phyloP scores from a whole-genome alignment of 2,888 invertebrate genomes.

The Vandiemenella viatica region DNA sequence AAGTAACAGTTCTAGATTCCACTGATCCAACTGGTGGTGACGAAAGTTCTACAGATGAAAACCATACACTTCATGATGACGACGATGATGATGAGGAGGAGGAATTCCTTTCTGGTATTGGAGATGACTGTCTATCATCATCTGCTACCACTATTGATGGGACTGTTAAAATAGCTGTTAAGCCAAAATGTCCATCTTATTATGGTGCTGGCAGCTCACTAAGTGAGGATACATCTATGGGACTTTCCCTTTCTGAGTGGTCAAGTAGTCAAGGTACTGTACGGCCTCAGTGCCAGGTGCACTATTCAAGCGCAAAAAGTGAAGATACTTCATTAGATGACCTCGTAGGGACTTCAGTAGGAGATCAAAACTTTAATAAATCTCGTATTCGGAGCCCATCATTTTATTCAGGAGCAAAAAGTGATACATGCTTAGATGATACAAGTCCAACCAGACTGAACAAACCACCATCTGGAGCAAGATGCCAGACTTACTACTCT shows the following conservation, averaged over 20 bases:
- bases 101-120: conserved; percentile 27
- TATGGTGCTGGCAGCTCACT: conserved; percentile 45
- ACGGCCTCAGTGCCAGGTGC: conserved; percentile 42
- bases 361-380: conserved; percentile 64
- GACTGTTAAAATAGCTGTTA: conserved; percentile 62
- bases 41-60: conserved; percentile 47
- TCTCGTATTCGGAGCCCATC: conserved; percentile 10
- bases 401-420: conserved; percentile 13
- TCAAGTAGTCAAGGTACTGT: conserved; percentile 77
- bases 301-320: conserved; percentile 41
- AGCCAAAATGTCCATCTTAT: conserved; percentile 36
- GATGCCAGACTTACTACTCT: conserved; percentile 4
- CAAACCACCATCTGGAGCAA: conserved; percentile 4
- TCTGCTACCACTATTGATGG: conserved; percentile 63
- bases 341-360: conserved; percentile 55
- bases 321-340: conserved; percentile 62
- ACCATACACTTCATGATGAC: conserved; percentile 51
- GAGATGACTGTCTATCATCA: conserved; percentile 29
- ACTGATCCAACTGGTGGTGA: conserved; percentile 42
- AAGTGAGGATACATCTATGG: conserved; percentile 79
- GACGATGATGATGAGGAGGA: conserved; percentile 40
- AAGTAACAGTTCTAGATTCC: conserved; percentile 54
- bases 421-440: conserved; percentile 15
- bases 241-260: conserved; percentile 70
- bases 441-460: conserved; percentile 8